These are phyloP conservation scores for Drosophila mettleri DNA, from an alignment of 2,888 invertebrate genomes.

Conservation along the genomic window DNA sequence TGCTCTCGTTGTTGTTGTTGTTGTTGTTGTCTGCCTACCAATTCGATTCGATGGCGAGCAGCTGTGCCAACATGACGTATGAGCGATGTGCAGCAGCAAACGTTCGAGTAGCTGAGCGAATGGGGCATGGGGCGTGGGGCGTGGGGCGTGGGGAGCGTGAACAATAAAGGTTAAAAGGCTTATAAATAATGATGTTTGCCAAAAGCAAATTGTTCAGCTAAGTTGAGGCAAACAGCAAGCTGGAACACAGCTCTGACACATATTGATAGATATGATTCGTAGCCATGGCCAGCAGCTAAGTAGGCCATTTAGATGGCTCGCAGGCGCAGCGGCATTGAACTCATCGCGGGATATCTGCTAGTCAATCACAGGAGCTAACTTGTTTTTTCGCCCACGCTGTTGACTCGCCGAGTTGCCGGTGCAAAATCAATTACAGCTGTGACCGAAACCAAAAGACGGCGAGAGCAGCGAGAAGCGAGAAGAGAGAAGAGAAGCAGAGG, in stretches of 20 bases:
- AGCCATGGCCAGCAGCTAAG: neutral
- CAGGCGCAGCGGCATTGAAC: neutral
- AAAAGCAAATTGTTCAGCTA: slow-evolving; percentile 9
- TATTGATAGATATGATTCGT: slow-evolving; percentile 13
- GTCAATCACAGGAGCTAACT: neutral
- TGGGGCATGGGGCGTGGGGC: neutral
- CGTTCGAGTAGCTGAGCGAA: too few relatives aligned
- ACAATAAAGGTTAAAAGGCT: slow-evolving; percentile 31
- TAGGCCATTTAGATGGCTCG: neutral
- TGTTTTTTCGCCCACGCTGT: neutral
- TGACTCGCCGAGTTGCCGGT: slow-evolving; percentile 8
- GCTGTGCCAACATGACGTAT: slow-evolving; percentile 56
- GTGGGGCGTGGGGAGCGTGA: neutral
- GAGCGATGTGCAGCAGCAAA: slow-evolving; percentile 55
- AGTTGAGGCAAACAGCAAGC: neutral
- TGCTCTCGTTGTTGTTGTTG: neutral
- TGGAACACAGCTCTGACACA: neutral
- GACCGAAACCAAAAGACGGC: slow-evolving; percentile 5
- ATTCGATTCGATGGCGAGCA: slow-evolving; percentile 35
- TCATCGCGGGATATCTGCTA: neutral
- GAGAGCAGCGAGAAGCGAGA: too few relatives aligned
- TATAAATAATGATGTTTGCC: slow-evolving; percentile 43
- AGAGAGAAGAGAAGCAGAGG: neutral
- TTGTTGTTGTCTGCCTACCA: slow-evolving; percentile 3
- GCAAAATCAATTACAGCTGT: slow-evolving; percentile 59